Percentiles rank a stretch among this genome's conserved stretches.
Conservation (phyloP, 1,140 invertebrate species). For the Cardiocondyla obscurior region DNA sequence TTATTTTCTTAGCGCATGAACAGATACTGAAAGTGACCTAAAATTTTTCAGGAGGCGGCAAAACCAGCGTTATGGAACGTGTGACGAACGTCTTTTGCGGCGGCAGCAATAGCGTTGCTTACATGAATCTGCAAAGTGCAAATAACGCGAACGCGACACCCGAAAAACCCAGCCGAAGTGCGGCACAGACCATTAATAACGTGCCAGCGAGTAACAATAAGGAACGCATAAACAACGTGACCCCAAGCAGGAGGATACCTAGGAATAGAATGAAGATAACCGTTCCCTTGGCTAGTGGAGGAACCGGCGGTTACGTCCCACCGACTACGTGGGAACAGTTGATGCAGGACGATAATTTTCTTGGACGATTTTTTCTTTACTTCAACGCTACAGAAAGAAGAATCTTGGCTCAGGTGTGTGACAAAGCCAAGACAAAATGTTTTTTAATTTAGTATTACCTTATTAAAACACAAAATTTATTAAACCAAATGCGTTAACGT, state of each 20-base stretch:
- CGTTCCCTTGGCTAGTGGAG: conserved; percentile 79
- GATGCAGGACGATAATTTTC: conserved; percentile 92
- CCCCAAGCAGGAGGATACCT: conserved; percentile 72
- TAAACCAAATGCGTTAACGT: background rate
- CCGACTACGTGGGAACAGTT: conserved; percentile 90
- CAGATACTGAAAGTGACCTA: background rate
- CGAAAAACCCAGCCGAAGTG: conserved; percentile 84
- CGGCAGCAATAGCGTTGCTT: conserved; percentile 83
- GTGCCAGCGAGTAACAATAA: conserved; percentile 76
- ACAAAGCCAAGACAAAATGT: background rate
- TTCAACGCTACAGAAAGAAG: conserved; percentile 92
- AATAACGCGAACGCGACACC: conserved; percentile 80
- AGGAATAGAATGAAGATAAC: conserved; percentile 73
- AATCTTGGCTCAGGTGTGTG: conserved; percentile 89
- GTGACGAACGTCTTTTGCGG: conserved; percentile 93
- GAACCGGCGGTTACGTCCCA: conserved; percentile 74
- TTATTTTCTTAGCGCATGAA: background rate
- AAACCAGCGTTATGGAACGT: conserved; percentile 91
- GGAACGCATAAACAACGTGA: conserved; percentile 70
- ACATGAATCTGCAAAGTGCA: conserved; percentile 79
- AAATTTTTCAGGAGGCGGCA: conserved; percentile 78
- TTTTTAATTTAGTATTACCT: background rate
- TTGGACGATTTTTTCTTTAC: conserved; percentile 93
- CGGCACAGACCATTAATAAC: conserved; percentile 68
- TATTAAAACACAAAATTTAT: background rate